Base-by-base conservation (phyloP, 2,888 invertebrate species). In the Chrysodeixis includens region DNA sequence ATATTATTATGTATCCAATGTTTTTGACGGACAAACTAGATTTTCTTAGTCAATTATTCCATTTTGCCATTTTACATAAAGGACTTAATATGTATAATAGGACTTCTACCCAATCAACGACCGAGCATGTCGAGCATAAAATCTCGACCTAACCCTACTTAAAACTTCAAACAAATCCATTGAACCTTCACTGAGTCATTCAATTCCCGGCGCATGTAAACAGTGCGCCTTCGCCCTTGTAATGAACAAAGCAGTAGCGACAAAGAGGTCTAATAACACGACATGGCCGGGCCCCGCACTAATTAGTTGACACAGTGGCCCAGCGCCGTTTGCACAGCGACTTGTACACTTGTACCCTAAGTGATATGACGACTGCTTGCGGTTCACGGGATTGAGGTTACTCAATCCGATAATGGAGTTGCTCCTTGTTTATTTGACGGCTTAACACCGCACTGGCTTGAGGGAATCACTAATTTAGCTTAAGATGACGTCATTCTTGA, bases 191-290 rank as follows among this genome's bases (percentile, higher is more conserved):
- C 62, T 20, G 26, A 26, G 52, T 44, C 51, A 69, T 58, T 56
- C 46, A 58, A 61, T 52, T 56, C 40, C 49, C 55, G 60, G 57
- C 54, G 66, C 61, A 69, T 52, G 52, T 77, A 77, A 57, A 62
- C 59, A 52, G 62, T 57, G 30, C 35, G 65, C 58, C 62, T 62
- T 55, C 40, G 40, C 40, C 40, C 56, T 59, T 59, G 32, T 62
- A 60, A 69, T 55, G 52, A 76, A 76, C 76, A 69, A 71, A 68
- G 69, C 46, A 56, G 40, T 59, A 56, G 61, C 46, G 66, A 75
- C 71, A 75, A 72, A 76, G 69, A 72, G 72, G 61, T 64, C 66
- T 69, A 69, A 66, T 72, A 76, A 65, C 59, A 60, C 44, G 61
- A 62, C 76, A 57, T 35, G 53, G 60, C 32, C 55, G 20, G 68